Conservation (phyloP, 1,140 invertebrate species). For the Harlomillsia oculata region DNA sequence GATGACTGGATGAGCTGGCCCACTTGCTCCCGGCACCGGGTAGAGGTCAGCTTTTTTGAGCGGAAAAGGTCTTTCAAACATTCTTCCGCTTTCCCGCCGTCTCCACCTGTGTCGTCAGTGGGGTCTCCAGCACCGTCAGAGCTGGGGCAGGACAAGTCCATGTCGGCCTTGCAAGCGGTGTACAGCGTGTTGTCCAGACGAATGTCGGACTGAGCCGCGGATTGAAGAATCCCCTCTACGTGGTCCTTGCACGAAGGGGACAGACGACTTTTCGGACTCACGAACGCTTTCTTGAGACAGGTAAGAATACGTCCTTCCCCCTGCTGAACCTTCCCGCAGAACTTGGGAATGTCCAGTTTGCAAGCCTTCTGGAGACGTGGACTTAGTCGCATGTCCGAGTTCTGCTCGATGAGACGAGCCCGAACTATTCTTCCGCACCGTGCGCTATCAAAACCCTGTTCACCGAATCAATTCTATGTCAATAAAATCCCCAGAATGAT, state of each 20-base stretch:
- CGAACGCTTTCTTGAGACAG: slow-evolving; percentile 33
- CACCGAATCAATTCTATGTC: slow-evolving; percentile 2
- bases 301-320: slow-evolving; percentile 27
- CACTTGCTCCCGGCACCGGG: slow-evolving; percentile 67
- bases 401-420: slow-evolving; percentile 83
- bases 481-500: slow-evolving; percentile 43
- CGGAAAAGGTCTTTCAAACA: slow-evolving; percentile 75
- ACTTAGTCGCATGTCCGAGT: slow-evolving; percentile 85
- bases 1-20: slow-evolving; percentile 53
- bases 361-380: slow-evolving; percentile 65
- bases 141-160: slow-evolving; percentile 1
- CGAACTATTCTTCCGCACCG: slow-evolving; percentile 77
- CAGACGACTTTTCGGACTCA: slow-evolving; percentile 38
- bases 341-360: slow-evolving; percentile 59
- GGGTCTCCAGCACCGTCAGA: not conserved
- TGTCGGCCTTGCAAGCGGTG: slow-evolving; percentile 19
- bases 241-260: slow-evolving; percentile 45
- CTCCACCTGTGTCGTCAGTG: slow-evolving; percentile 46
- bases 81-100: slow-evolving; percentile 59
- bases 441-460: slow-evolving; percentile 59
- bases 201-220: slow-evolving; percentile 49
- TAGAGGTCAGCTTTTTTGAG: slow-evolving; percentile 58
- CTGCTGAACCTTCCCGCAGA: slow-evolving; percentile 48
- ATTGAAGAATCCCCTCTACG: slow-evolving; percentile 49
- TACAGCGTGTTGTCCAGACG: slow-evolving; percentile 38